Percentiles rank a stretch among this genome's conserved stretches.
Evolutionary conservation across 2,113 vertebrate genomes (phyloP).

Genomic region (Bagarius yarrelli): DNA sequence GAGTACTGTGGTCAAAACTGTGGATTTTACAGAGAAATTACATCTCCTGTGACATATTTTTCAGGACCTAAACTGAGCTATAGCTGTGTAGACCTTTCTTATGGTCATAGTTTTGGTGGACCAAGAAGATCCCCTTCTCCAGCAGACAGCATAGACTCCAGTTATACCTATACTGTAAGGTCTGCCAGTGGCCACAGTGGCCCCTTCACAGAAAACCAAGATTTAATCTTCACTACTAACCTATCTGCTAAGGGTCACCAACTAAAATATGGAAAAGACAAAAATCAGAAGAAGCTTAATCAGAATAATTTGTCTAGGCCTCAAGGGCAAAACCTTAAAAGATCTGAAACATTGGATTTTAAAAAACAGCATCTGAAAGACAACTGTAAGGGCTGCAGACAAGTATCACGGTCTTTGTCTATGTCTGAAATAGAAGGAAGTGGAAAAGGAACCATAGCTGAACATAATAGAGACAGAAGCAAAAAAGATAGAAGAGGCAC

Average conservation of each 20-base stretch:
- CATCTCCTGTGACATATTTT: conserved; percentile 6
- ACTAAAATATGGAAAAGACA: conserved; percentile 50
- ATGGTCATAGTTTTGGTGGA: conserved; percentile 56
- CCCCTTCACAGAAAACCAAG: conserved; percentile 55
- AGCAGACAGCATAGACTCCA: conserved; percentile 72
- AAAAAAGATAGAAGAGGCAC: conserved; percentile 41
- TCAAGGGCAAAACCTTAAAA: conserved; percentile 16
- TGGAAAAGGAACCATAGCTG: conserved; percentile 38
- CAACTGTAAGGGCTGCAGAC: conserved; percentile 33
- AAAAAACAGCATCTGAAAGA: conserved; percentile 41
- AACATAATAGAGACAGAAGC: conserved; percentile 23
- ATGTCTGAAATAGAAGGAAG: conserved; percentile 64
- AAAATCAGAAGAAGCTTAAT: conserved; percentile 45
- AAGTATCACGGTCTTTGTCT: conserved; percentile 63
- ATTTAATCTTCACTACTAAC: conserved; percentile 68
- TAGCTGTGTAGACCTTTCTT: conserved; percentile 66
- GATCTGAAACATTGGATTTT: conserved; percentile 41
- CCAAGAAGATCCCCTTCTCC: conserved; percentile 68
- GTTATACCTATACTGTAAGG: conserved; percentile 73
- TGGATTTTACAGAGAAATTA: conserved; percentile 35
- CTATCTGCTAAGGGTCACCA: conserved; percentile 61
- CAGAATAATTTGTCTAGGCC: conserved; percentile 36
- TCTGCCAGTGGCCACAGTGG: conserved; percentile 57
- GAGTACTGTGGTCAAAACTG: conserved; percentile 4
- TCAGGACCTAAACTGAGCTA: conserved; percentile 55